These are phyloP conservation scores for Pelodiscus sinensis DNA, from an alignment of 2,113 vertebrate species.

Conservation along the genomic window DNA sequence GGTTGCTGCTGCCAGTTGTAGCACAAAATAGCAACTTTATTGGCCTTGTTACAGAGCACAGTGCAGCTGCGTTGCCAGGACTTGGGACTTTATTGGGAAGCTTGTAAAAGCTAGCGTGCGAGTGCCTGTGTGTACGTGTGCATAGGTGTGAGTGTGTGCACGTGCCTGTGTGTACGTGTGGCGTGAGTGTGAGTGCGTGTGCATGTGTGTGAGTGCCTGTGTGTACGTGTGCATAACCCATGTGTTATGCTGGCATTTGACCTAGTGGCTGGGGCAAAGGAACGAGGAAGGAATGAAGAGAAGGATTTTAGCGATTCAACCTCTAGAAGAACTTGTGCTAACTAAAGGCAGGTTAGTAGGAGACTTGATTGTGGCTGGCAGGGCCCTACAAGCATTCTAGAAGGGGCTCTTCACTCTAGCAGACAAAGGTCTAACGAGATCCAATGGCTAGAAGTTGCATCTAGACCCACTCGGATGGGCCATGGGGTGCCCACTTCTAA, in stretches of 20 bases:
- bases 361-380: background rate
- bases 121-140: too few species aligned
- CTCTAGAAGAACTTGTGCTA: background rate
- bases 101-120: background rate
- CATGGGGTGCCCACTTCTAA: background rate
- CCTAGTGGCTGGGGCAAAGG: background rate
- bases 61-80: background rate
- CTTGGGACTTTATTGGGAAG: background rate
- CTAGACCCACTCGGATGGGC: background rate
- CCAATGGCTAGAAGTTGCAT: background rate
- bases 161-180: too few species aligned
- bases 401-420: background rate
- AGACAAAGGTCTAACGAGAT: background rate
- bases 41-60: rapidly evolving
- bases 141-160: too few species aligned
- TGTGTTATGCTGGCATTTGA: background rate
- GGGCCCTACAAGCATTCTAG: background rate
- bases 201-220: too few species aligned
- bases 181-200: too few species aligned
- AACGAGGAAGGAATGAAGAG: background rate
- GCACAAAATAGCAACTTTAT: background rate
- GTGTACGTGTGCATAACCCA: background rate
- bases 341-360: background rate
- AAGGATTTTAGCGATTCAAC: background rate
- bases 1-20: background rate